phyloP scores from a whole-genome alignment of 2,113 vertebrate genomes.

The Gambusia affinis region DNA sequence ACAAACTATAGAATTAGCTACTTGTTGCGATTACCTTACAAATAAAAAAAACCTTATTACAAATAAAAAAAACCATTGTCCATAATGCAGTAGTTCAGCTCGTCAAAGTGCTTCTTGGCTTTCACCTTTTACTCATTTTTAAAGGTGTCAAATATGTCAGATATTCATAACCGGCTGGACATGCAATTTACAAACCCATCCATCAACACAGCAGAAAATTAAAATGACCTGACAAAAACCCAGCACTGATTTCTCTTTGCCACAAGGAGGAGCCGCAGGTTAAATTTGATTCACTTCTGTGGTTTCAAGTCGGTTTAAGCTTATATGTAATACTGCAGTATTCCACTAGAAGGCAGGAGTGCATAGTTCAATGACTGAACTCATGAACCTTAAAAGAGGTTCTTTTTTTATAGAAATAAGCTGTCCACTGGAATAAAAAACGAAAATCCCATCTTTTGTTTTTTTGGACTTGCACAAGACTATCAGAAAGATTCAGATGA shows the following conservation, averaged over 20 bases:
- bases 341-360: constrained; percentile 55
- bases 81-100: background rate
- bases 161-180: background rate
- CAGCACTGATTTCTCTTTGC: constrained; percentile 44
- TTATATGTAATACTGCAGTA: constrained; percentile 7
- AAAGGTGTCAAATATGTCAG: constrained; percentile 3
- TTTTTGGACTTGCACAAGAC: constrained; percentile 6
- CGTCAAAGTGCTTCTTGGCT: background rate
- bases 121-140: background rate
- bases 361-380: background rate
- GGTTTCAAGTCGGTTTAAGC: background rate
- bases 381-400: constrained; percentile 10
- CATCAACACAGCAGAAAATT: background rate
- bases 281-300: constrained; percentile 3
- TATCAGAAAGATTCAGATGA: constrained; percentile 1
- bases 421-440: constrained; percentile 40
- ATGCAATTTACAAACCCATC: constrained; percentile 13
- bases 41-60: too few relatives aligned
- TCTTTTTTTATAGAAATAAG: background rate
- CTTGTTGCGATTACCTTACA: background rate
- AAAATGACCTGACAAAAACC: constrained; percentile 1
- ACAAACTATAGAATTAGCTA: background rate
- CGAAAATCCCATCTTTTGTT: background rate
- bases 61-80: background rate
- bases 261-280: constrained; percentile 59